A percentile compares a stretch with the other conserved stretches of the same genome.
Conservation (phyloP, 2,113 vertebrate species). For the Gymnarchus niloticus region DNA sequence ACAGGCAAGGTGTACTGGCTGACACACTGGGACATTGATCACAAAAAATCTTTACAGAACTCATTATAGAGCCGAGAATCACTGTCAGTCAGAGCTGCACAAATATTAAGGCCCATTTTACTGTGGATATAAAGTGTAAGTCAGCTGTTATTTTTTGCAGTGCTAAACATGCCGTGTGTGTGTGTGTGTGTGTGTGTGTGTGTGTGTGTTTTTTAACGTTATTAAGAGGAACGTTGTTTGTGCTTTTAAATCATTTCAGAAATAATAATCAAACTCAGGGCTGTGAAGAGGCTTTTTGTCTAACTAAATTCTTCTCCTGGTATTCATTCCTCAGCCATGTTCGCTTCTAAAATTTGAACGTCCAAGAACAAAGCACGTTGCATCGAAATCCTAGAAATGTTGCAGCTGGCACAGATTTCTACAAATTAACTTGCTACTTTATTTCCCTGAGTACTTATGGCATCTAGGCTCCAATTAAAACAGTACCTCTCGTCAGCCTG, state of each 20-base stretch:
- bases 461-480: background rate
- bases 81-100: slow-evolving; percentile 25
- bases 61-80: slow-evolving; percentile 63
- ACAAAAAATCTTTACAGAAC: slow-evolving; percentile 62
- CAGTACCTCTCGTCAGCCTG: slow-evolving; percentile 2
- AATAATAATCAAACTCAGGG: background rate
- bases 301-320: background rate
- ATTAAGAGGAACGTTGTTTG: background rate
- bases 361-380: background rate
- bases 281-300: background rate
- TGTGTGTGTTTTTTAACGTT: background rate
- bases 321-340: background rate
- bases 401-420: background rate
- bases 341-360: background rate
- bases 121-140: background rate
- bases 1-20: slow-evolving; percentile 44
- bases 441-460: background rate
- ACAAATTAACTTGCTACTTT: slow-evolving; percentile 2
- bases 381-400: background rate
- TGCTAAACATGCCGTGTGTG: background rate
- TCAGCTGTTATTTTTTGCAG: slow-evolving; percentile 5
- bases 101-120: background rate
- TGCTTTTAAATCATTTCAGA: background rate
- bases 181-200: too few species aligned
- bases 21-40: slow-evolving; percentile 63